Conservation (phyloP, 1,140 invertebrate genomes). For the Diabrotica undecimpunctata region DNA sequence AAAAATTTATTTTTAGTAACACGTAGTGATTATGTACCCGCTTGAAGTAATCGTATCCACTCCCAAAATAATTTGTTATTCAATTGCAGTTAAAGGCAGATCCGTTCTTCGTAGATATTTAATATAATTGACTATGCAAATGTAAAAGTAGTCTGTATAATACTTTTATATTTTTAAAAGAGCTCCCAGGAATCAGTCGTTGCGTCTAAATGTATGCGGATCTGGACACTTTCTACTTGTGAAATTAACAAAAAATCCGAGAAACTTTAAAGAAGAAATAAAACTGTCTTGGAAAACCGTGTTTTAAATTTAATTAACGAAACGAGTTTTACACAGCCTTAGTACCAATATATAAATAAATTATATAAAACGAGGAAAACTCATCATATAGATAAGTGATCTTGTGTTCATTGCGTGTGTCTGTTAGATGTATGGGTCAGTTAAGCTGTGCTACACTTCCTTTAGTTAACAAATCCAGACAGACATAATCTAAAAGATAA, state of each 20-base stretch:
- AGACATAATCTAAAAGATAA: too few species aligned
- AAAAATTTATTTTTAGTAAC: too few species aligned
- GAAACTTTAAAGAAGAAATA: too few species aligned
- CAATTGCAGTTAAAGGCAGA: slow-evolving; percentile 3
- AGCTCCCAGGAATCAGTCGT: slow-evolving; percentile 7
- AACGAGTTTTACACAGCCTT: too few species aligned
- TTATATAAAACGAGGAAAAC: neutral
- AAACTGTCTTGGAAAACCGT: too few species aligned
- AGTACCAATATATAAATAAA: too few species aligned
- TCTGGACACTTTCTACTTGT: neutral
- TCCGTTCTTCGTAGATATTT: slow-evolving; percentile 11
- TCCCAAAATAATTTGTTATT: slow-evolving; percentile 4
- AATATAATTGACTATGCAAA: neutral
- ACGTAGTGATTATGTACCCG: too few species aligned
- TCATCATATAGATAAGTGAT: neutral
- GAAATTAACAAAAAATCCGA: too few species aligned
- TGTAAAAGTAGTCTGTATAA: slow-evolving; percentile 7
- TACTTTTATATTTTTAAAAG: slow-evolving; percentile 5
- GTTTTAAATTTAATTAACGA: too few species aligned
- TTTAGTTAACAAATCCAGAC: too few species aligned
- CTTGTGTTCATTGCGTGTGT: neutral
- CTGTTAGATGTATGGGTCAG: neutral
- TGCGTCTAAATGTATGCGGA: neutral
- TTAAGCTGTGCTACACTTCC: neutral
- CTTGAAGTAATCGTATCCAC: too few species aligned